These are phyloP conservation scores for Muschampia plurimacula DNA, from an alignment of 2,888 invertebrate species.

Conservation along the genomic window DNA sequence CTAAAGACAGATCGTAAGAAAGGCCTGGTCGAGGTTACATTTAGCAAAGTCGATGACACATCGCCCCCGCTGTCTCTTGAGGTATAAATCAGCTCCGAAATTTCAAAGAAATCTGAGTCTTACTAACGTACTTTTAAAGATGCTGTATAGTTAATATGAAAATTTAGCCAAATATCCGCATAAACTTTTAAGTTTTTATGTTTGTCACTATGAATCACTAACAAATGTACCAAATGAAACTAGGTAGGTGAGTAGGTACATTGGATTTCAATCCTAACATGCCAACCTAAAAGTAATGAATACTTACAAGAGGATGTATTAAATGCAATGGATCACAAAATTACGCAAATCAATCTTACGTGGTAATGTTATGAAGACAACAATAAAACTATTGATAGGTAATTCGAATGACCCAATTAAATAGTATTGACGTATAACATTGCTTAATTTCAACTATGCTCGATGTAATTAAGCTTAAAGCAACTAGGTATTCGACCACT, in stretches of 20 bases:
- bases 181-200: neutral
- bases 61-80: constrained; percentile 51
- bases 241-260: no score
- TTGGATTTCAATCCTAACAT: neutral
- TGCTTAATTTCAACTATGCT: constrained; percentile 18
- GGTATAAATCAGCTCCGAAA: neutral
- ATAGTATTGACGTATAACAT: constrained; percentile 7
- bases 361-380: neutral
- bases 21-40: constrained; percentile 53
- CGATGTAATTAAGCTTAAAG: constrained; percentile 25
- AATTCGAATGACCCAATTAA: constrained; percentile 14
- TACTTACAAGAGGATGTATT: neutral
- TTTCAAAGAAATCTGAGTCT: constrained; percentile 21
- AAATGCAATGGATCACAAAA: neutral
- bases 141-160: neutral
- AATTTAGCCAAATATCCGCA: neutral
- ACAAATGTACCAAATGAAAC: neutral
- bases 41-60: constrained; percentile 68
- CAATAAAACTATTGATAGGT: neutral
- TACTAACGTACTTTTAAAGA: constrained; percentile 9
- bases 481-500: neutral
- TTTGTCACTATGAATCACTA: neutral
- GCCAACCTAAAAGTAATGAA: neutral
- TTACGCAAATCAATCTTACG: neutral
- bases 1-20: constrained; percentile 55